These are phyloP conservation scores for Antheraea pernyi DNA, from an alignment of 1,140 invertebrate genomes.

Conservation along the genomic window DNA sequence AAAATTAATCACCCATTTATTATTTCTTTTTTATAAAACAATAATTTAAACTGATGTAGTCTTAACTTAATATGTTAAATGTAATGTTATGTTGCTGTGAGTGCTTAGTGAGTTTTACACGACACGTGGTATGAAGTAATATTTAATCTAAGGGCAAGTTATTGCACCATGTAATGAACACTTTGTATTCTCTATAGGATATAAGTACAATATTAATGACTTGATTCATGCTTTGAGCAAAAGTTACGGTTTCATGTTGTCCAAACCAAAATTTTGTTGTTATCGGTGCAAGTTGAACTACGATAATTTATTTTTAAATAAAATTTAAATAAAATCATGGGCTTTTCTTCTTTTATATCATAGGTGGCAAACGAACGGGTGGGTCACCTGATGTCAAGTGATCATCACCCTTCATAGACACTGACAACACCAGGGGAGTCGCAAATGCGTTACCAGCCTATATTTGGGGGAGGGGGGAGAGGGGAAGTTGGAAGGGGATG, in stretches of 20 bases:
- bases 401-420: too few relatives aligned
- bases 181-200: conserved; percentile 43
- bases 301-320: conserved; percentile 79
- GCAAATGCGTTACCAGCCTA: too few relatives aligned
- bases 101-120: conserved; percentile 27
- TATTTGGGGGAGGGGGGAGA: too few relatives aligned
- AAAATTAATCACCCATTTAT: not conserved
- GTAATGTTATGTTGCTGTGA: conserved; percentile 18
- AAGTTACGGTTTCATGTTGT: conserved; percentile 68
- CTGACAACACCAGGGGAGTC: too few relatives aligned
- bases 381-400: too few relatives aligned
- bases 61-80: conserved; percentile 16
- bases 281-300: conserved; percentile 77
- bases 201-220: conserved; percentile 45
- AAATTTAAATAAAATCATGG: conserved; percentile 48
- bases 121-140: conserved; percentile 22
- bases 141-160: conserved; percentile 34
- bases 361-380: too few relatives aligned
- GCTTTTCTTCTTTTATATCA: not conserved
- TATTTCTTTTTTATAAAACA: not conserved
- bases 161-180: conserved; percentile 62
- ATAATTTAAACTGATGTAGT: conserved; percentile 12
- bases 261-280: conserved; percentile 78
- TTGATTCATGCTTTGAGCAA: conserved; percentile 64
- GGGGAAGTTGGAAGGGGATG: too few relatives aligned